Conservation (phyloP, 2,888 invertebrate genomes). For the Plusia festucae region DNA sequence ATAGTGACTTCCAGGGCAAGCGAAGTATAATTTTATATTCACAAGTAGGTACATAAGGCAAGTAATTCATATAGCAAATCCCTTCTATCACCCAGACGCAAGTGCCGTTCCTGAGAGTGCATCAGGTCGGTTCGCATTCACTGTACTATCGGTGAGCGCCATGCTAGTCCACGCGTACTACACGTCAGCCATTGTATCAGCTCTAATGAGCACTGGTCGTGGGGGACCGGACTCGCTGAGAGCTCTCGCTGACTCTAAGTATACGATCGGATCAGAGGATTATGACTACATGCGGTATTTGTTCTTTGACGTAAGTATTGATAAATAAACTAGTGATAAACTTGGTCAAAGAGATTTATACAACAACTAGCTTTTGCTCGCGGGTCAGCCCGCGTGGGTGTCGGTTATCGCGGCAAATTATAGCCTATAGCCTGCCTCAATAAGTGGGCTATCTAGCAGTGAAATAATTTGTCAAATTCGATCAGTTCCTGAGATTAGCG, state of each 20-base stretch:
- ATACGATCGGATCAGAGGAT: conserved; percentile 78
- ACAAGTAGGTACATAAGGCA: too few relatives aligned
- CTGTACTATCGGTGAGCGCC: conserved; percentile 75
- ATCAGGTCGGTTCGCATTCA: conserved; percentile 78
- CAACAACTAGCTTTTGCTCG: too few relatives aligned
- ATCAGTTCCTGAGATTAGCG: too few relatives aligned
- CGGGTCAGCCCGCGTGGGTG: too few relatives aligned
- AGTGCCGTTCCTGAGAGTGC: conserved; percentile 76
- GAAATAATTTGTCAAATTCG: too few relatives aligned
- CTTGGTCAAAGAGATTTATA: too few relatives aligned
- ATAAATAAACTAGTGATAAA: neutral
- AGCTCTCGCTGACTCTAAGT: conserved; percentile 77
- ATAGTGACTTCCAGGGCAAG: too few relatives aligned
- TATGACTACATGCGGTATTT: conserved; percentile 75
- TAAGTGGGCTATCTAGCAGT: too few relatives aligned
- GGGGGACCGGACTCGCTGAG: conserved; percentile 73
- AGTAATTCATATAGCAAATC: neutral
- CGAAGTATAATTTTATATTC: too few relatives aligned
- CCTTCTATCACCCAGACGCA: conserved; percentile 69
- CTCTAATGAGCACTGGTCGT: conserved; percentile 77
- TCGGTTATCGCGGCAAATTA: too few relatives aligned
- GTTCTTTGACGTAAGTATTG: conserved; percentile 76
- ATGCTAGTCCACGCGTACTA: conserved; percentile 84
- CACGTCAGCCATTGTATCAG: conserved; percentile 82
- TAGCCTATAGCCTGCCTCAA: too few relatives aligned